Conservation (phyloP, 2,888 invertebrate species). For the Tuta absoluta region DNA sequence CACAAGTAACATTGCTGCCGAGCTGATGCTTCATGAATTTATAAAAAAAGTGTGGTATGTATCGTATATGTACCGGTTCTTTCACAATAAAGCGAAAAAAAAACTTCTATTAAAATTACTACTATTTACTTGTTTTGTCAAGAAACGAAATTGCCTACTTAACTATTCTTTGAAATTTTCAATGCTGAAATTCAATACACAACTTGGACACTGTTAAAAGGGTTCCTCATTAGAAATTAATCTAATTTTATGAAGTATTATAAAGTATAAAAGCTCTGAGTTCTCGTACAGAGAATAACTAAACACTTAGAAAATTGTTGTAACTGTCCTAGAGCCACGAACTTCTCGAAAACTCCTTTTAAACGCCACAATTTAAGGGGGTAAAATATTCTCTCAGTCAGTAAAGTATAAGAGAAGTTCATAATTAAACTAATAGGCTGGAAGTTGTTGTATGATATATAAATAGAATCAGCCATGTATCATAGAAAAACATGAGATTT, state of each 20-base stretch:
- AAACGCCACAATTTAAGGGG: constrained; percentile 61
- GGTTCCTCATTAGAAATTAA: constrained; percentile 16
- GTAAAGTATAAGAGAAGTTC: constrained; percentile 6
- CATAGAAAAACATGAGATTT: too few species aligned
- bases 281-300: constrained; percentile 45
- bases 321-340: constrained; percentile 41
- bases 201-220: constrained; percentile 9
- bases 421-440: background rate
- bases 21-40: too few species aligned
- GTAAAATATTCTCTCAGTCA: constrained; percentile 71
- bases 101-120: too few species aligned
- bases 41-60: too few species aligned
- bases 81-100: too few species aligned
- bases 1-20: too few species aligned
- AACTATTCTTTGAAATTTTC: background rate
- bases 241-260: background rate
- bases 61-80: too few species aligned
- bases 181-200: background rate
- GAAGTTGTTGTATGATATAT: background rate
- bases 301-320: constrained; percentile 20
- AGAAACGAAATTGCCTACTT: background rate
- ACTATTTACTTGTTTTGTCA: background rate
- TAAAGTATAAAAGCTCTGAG: constrained; percentile 6
- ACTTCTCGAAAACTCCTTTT: constrained; percentile 53
- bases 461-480: too few species aligned